Conservation (phyloP, 2,797 vertebrate species). For the Hemitrygon akajei region DNA sequence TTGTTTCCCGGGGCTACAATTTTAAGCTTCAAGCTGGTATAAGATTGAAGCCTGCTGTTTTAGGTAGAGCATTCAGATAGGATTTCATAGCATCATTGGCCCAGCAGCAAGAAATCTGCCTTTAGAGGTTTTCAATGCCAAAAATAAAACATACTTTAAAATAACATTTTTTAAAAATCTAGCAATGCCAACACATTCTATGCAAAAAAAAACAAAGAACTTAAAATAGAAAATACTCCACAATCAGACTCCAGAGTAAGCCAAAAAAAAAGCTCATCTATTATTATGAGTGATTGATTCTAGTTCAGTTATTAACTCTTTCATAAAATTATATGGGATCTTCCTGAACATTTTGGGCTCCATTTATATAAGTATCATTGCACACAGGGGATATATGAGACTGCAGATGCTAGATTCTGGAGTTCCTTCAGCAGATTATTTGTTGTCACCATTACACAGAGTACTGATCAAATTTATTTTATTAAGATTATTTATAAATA, state of each 20-base stretch:
- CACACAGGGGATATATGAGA: too few species aligned
- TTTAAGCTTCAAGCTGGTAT: background rate
- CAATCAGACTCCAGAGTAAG: background rate
- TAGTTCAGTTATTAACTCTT: background rate
- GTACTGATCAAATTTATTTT: background rate
- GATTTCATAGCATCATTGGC: background rate
- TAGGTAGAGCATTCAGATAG: background rate
- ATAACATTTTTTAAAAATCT: background rate
- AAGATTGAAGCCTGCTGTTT: background rate
- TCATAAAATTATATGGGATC: background rate
- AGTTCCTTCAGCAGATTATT: too few species aligned
- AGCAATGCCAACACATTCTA: background rate
- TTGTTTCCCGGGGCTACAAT: background rate
- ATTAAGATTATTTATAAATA: background rate
- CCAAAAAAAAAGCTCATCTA: background rate
- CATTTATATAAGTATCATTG: background rate
- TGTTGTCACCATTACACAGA: background rate
- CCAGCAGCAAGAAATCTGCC: background rate
- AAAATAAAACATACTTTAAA: background rate
- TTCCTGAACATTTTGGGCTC: background rate
- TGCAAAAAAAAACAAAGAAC: background rate
- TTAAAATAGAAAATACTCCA: background rate
- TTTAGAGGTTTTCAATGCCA: background rate
- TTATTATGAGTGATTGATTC: background rate
- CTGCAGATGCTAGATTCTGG: too few species aligned